Evolutionary conservation across 2,797 vertebrate species (phyloP), one percentile per base, ranked within the genome.

Genomic region (Pampus argenteus): DNA sequence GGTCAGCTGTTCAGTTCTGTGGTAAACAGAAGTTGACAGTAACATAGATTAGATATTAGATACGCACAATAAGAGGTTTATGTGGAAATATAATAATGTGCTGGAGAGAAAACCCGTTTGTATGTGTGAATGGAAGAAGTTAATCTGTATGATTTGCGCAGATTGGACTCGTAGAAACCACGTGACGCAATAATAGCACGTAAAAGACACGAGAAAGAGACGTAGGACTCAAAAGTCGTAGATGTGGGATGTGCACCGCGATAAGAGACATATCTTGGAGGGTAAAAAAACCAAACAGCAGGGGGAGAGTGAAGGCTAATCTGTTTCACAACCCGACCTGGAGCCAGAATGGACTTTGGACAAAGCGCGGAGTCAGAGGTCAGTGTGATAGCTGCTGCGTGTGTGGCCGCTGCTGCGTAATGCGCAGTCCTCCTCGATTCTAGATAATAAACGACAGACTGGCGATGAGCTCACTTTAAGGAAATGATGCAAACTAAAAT

Each of bases 361-460:
- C 87, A 83, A 78, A 84, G 84, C 74, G 64, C 18, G 5, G 86
- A 85, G 86, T 88, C 86, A 89, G 81, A 88, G 88, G 90, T 89
- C 87, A 91, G n/a, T n/a, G 17, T n/a, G 86, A 86, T 84, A 90
- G 28, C 71, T 76, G 65, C 78, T 15, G 81, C 70, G 74, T 83
- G 78, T 86, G 84, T 86, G 84, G 75, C 76, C 78, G 58, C 26
- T 10, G 34, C 10, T 36, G 55, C 49, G 6, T 4, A 1, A 56
- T 29, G 3, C 38, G 67, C 60, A 54, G 7, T n/a, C 25, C 36
- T 52, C 38, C 57, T 42, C 58, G 1, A 31, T 62, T 74, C 31
- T 14, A 5, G 8, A 81, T 71, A 70, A 77, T 77, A 9, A 79
- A 23, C 68, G 17, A 22, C 62, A 34, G 17, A 7, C 36, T 44